Evolutionary conservation across 2,888 invertebrate species (phyloP), one percentile per base, ranked within the genome.

Genomic region (Dolichomitus sp.): DNA sequence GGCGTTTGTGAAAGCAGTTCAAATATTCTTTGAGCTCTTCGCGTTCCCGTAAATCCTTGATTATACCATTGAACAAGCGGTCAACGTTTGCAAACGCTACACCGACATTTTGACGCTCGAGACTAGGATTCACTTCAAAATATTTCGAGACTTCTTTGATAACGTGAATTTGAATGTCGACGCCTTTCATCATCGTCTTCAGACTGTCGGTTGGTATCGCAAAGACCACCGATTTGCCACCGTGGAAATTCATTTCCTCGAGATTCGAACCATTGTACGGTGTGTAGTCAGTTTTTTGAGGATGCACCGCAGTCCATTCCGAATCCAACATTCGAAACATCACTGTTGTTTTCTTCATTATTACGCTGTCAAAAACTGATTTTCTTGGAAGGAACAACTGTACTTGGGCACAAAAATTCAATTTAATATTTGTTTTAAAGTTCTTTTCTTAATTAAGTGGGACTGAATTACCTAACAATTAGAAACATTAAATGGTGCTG

Each of bases 221-320:
- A 65, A 92, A 91, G 4, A 92, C 86, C 5, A 92, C 75, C 6
- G 93, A 93, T 73, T 86, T 90, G 2, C 93, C 93, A n/a, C 92
- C 91, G 80, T 91, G 76, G 70, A 92, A 92, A 2, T 77, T 61
- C 48, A 91, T 90, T 69, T 82, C 87, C 70, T 90, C 88, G 27
- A 77, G 84, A 66, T 87, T 89, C 11, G 91, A 90, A 30, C 91
- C 91, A 0, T 84, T 84, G 69, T 93, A 92, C 11, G 83, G 63
- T 5, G 73, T 83, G 59, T 88, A 87, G 81, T 92, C 91, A 0
- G 57, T 75, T 5, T 91, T 88, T n/a, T 92, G 86, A 0, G 93
- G 91, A 54, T 37, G 72, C 19, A 93, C 23, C 2, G 84, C 74
- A 2, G 86, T 89, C 93, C 93, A 93, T 30, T 92, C 90, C 45